These are phyloP conservation scores for Donacobius atricapilla DNA, from an alignment of 2,113 vertebrate genomes.

Conservation along the genomic window DNA sequence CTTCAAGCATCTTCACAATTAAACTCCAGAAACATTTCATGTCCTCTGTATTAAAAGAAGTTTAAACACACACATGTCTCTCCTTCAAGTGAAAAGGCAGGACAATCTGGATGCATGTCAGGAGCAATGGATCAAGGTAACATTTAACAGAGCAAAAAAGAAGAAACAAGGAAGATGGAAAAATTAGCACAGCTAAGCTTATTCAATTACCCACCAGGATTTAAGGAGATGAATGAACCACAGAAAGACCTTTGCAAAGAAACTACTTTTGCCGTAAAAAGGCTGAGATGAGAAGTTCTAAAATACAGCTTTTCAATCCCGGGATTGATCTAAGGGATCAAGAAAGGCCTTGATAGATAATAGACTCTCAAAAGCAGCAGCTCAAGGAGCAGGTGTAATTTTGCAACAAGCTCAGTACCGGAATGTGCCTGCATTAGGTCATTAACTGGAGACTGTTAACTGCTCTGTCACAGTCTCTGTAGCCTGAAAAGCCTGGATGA, in stretches of 20 bases:
- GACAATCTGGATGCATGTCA: neutral
- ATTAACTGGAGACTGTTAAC: neutral
- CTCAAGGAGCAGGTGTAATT: constrained; percentile 8
- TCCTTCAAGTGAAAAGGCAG: neutral
- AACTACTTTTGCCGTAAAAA: neutral
- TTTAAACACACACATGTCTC: neutral
- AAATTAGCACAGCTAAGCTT: constrained; percentile 5
- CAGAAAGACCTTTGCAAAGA: neutral
- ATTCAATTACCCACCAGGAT: constrained; percentile 21
- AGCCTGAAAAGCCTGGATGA: neutral
- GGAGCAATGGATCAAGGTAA: neutral
- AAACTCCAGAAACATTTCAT: neutral
- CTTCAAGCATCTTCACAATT: neutral
- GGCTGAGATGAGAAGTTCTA: neutral
- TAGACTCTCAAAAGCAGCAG: neutral
- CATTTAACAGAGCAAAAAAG: neutral
- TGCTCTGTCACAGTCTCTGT: neutral
- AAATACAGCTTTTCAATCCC: constrained; percentile 30
- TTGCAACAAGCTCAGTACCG: neutral
- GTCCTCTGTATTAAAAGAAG: neutral
- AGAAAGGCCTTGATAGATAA: neutral
- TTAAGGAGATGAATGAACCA: constrained; percentile 22
- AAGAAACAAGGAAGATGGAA: neutral
- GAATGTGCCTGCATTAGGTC: neutral
- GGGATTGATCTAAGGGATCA: constrained; percentile 22